Conservation (phyloP, 64 coral and sea anemone species). For the Orbicella faveolata region DNA sequence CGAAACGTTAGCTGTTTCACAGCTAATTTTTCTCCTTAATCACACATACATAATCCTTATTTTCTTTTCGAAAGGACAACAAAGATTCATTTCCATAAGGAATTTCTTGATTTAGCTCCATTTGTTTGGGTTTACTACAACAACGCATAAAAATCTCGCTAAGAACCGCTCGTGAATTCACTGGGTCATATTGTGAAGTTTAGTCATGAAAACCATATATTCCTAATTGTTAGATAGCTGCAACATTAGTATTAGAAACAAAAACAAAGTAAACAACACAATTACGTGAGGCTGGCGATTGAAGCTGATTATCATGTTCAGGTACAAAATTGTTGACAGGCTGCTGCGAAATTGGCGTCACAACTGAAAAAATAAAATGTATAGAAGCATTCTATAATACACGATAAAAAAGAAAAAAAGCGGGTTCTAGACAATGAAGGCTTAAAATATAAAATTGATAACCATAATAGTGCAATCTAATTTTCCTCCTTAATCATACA, state of each 20-base stretch:
- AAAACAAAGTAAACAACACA: too few species aligned
- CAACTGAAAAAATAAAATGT: not conserved
- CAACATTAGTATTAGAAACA: too few species aligned
- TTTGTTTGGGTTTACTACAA: too few species aligned
- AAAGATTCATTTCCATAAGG: too few species aligned
- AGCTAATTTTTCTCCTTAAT: not conserved
- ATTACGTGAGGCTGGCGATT: not conserved
- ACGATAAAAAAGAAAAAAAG: not conserved
- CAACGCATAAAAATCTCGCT: too few species aligned
- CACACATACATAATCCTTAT: not conserved
- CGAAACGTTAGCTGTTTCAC: not conserved
- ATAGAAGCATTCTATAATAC: too few species aligned
- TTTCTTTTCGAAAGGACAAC: not conserved
- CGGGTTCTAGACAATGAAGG: not conserved
- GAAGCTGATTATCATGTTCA: not conserved
- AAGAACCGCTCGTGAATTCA: too few species aligned
- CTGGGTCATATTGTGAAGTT: too few species aligned
- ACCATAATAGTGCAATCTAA: not conserved
- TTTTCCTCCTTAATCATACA: not conserved
- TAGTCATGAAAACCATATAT: too few species aligned
- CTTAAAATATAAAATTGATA: not conserved
- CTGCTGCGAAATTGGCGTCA: constrained; percentile 2
- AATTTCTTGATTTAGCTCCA: too few species aligned
- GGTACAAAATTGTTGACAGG: not conserved
- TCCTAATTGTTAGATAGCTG: too few species aligned